These are phyloP conservation scores for Conger conger DNA, from an alignment of 2,113 vertebrate species.

Conservation along the genomic window DNA sequence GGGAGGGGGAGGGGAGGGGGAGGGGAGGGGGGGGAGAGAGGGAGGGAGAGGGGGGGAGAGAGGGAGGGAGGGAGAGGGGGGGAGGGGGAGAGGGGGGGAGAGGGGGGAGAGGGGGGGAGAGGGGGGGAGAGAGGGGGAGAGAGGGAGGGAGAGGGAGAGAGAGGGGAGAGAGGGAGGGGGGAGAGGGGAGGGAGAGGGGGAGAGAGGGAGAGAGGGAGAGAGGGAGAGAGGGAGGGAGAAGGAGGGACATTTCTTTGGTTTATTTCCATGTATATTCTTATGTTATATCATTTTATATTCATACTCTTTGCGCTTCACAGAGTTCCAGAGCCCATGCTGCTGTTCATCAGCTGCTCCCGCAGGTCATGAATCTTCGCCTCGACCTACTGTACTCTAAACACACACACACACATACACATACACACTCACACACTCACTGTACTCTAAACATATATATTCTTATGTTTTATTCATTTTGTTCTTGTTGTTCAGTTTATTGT, in stretches of 20 bases:
- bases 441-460: too few relatives aligned
- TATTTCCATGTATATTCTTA: too few relatives aligned
- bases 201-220: too few relatives aligned
- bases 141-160: background rate
- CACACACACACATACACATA: slow-evolving; percentile 28
- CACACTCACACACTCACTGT: background rate
- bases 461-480: too few relatives aligned
- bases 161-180: too few relatives aligned
- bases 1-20: background rate
- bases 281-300: too few relatives aligned
- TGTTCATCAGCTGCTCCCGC: slow-evolving; percentile 87
- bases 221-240: too few relatives aligned
- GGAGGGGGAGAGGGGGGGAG: background rate
- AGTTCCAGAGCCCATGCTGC: slow-evolving; percentile 73
- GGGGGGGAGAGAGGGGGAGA: background rate
- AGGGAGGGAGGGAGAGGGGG: background rate
- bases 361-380: slow-evolving; percentile 87
- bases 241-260: too few relatives aligned
- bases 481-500: too few relatives aligned
- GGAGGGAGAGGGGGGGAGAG: background rate
- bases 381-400: slow-evolving; percentile 79
- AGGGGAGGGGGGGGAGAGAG: background rate
- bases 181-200: too few relatives aligned
- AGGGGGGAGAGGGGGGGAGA: too few relatives aligned
- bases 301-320: slow-evolving; percentile 73